Percentiles rank a stretch among this genome's conserved stretches.
phyloP scores from a whole-genome alignment of 2,113 vertebrate species.

The Phyllopteryx taeniolatus region DNA sequence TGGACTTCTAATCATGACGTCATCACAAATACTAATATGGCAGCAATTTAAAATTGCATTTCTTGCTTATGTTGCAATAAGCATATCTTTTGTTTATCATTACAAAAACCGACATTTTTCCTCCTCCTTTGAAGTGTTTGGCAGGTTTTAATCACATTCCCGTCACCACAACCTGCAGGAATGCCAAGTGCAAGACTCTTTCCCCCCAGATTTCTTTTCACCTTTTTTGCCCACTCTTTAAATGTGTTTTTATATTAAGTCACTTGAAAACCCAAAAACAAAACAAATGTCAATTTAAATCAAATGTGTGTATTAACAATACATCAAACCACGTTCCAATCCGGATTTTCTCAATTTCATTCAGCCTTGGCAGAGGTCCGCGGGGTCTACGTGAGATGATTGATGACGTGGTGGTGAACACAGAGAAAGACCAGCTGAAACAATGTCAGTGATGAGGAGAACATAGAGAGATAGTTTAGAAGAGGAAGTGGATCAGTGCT shows the following conservation, averaged over 20 bases:
- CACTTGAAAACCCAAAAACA: too few relatives aligned
- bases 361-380: conserved; percentile 16
- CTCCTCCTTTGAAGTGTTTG: background rate
- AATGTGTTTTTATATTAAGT: background rate
- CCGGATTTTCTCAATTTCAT: background rate
- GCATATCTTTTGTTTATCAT: background rate
- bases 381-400: conserved; percentile 1
- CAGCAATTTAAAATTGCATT: background rate
- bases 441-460: conserved; percentile 3
- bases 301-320: background rate
- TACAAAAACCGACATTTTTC: too few relatives aligned
- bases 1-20: too few relatives aligned
- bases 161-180: background rate
- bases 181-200: background rate
- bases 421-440: conserved; percentile 56
- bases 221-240: too few relatives aligned
- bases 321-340: background rate
- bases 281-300: background rate
- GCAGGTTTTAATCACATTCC: background rate
- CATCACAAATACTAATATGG: too few relatives aligned
- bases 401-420: conserved; percentile 25
- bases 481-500: conserved; percentile 17
- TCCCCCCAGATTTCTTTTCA: too few relatives aligned
- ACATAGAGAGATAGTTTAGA: background rate
- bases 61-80: background rate